Evolutionary conservation across 2,113 vertebrate species (phyloP).

Genomic region (Shinisaurus crocodilurus): DNA sequence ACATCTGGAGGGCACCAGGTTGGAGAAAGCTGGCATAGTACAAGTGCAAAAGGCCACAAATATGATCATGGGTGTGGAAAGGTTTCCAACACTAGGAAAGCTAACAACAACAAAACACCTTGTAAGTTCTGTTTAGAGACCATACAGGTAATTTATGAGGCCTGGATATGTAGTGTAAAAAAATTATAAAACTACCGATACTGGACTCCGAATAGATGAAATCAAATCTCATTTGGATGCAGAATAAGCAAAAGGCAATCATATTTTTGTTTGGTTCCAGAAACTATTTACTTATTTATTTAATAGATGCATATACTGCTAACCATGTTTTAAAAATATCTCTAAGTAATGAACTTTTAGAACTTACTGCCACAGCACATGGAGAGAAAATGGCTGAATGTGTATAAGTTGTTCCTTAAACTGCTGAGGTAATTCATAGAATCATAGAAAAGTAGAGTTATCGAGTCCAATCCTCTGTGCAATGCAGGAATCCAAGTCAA

Average conservation of each 20-base stretch:
- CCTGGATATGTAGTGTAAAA: neutral
- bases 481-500: too few relatives aligned
- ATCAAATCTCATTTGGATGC: neutral
- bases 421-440: neutral
- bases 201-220: neutral
- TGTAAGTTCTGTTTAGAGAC: neutral
- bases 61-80: neutral
- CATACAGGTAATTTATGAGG: neutral
- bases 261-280: neutral
- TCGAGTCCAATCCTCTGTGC: too few relatives aligned
- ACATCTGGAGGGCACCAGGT: neutral
- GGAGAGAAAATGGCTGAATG: neutral
- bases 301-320: too few relatives aligned
- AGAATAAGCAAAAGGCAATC: neutral
- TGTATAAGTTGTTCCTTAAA: neutral
- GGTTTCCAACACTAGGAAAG: neutral
- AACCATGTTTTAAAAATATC: too few relatives aligned
- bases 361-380: neutral
- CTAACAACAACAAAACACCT: neutral
- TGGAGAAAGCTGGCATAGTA: neutral
- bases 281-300: neutral
- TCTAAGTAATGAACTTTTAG: neutral
- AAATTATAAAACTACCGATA: neutral
- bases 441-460: too few relatives aligned
- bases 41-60: neutral